These are phyloP conservation scores for Meganola albula DNA, from an alignment of 2,888 invertebrate species.

Conservation along the genomic window DNA sequence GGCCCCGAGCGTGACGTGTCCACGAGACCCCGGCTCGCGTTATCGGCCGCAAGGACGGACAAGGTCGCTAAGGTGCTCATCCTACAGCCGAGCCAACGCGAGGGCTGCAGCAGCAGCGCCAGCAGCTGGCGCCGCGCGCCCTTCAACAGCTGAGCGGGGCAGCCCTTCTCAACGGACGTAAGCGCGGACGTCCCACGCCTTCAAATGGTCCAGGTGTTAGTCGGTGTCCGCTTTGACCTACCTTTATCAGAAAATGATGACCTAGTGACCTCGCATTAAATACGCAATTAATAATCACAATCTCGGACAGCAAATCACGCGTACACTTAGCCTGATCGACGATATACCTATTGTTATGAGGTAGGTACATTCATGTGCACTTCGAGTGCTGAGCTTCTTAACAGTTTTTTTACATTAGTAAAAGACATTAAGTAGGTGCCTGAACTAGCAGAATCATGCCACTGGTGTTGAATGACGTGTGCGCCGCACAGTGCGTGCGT, in stretches of 20 bases:
- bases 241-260: constrained; percentile 32
- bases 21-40: constrained; percentile 44
- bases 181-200: too few species aligned
- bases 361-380: too few species aligned
- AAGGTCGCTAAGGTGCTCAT: constrained; percentile 46
- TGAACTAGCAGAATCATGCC: too few species aligned
- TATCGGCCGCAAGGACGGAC: constrained; percentile 62
- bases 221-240: constrained; percentile 38
- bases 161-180: too few species aligned
- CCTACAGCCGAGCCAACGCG: background rate
- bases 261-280: constrained; percentile 34
- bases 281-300: constrained; percentile 31
- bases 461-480: too few species aligned
- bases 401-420: too few species aligned
- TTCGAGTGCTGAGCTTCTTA: too few species aligned
- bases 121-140: background rate
- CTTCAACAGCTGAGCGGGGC: too few species aligned
- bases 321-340: constrained; percentile 8
- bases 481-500: too few species aligned
- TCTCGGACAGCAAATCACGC: constrained; percentile 36
- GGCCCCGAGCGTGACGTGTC: constrained; percentile 49
- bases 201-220: constrained; percentile 3
- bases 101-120: background rate
- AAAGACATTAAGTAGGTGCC: too few species aligned
- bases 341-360: constrained; percentile 10